Evolutionary conservation across 2,113 vertebrate species (phyloP), one percentile per base, ranked within the genome.

Genomic region (Cathartes aura): DNA sequence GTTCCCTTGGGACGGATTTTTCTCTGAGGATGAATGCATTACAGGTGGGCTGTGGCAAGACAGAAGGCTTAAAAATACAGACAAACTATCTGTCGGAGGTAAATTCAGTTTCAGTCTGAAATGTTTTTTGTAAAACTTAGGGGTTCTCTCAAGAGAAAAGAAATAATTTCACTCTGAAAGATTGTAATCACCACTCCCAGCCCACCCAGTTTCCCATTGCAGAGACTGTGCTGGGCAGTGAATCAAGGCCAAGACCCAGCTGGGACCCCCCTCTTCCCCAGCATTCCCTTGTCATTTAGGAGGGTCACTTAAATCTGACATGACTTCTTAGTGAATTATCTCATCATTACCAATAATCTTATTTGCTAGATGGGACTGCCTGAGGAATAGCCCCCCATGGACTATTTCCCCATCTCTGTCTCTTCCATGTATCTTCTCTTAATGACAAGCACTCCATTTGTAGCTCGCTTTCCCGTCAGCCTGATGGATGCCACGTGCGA

Each of bases 271-370:
- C 52, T 82, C 56, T 82, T 45, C 50, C 18, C 56, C 81, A 78
- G 15, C 87, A 52, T 42, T 86, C 48, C 82, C 52, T 50, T 89
- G 52, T 90, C 55, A 52, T 71, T 64, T 78, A 92, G 90, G 50
- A 89, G 53, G 76, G 70, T 91, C 62, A 72, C 71, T 97, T 58
- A 74, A 82, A 94, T 79, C 53, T 60, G 74, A 76, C 96, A 91
- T 30, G 67, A 66, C 60, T 94, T 84, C 91, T 78, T 58, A 93
- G 91, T 90, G 91, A 97, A 97, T 98, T 96, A 96, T 94, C 96
- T 97, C 91, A 91, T 97, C 94, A 90, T 91, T 96, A 90, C 67
- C 83, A 92, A 56, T 86, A 87, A 94, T 87, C 80, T 38, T 86
- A 36, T 96, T 95, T 93, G 72, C 82, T 87, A 82, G 90, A 88